phyloP scores from a whole-genome alignment of 2,888 invertebrate genomes.

The Eurois occulta region DNA sequence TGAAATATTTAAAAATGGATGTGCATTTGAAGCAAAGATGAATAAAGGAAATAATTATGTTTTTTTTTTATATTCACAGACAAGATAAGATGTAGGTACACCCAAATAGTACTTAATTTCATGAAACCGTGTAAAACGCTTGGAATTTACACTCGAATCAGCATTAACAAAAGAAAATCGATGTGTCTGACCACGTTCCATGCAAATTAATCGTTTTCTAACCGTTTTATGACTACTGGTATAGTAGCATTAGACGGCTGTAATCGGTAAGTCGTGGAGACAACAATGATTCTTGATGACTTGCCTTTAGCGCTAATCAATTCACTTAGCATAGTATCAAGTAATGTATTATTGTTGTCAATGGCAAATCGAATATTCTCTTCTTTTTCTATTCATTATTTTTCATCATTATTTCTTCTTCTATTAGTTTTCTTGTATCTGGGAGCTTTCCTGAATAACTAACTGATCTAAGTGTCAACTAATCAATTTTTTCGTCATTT shows the following conservation, averaged over 20 bases:
- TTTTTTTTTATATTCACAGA: not conserved
- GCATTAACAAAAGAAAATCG: constrained; percentile 27
- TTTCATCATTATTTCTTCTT: too few relatives aligned
- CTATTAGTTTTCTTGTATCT: not conserved
- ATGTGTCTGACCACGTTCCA: constrained; percentile 17
- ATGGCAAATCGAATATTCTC: not conserved
- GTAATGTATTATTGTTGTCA: not conserved
- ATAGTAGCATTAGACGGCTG: not conserved
- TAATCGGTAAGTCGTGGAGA: constrained; percentile 24
- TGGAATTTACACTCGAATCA: constrained; percentile 4
- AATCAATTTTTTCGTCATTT: too few relatives aligned
- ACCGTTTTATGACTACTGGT: constrained; percentile 22
- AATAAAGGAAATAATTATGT: not conserved
- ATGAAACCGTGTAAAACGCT: not conserved
- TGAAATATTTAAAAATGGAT: too few relatives aligned
- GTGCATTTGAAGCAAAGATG: too few relatives aligned
- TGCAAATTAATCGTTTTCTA: constrained; percentile 45
- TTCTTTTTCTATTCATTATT: too few relatives aligned
- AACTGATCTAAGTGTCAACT: not conserved
- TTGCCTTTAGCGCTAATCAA: not conserved
- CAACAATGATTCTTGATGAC: not conserved
- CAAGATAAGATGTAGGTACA: not conserved
- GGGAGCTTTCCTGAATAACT: not conserved
- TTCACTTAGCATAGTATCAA: not conserved
- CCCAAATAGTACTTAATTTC: not conserved